These are phyloP conservation scores for Cheilosia scutellata DNA, from an alignment of 2,888 invertebrate genomes.

Conservation along the genomic window DNA sequence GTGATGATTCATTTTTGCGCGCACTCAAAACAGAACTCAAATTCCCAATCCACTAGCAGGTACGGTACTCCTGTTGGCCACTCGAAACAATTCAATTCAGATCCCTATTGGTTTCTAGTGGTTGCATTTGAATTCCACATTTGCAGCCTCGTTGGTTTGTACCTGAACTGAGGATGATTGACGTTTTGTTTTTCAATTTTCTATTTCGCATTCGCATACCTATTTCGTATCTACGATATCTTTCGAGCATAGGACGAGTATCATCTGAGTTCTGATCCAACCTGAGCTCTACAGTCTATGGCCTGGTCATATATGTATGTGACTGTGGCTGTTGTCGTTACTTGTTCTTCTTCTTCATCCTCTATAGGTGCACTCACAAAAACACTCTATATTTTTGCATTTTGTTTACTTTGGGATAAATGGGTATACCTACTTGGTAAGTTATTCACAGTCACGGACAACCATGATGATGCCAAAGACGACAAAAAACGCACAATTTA, in stretches of 20 bases:
- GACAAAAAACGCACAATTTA: slow-evolving; percentile 58
- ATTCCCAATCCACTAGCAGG: slow-evolving; percentile 20
- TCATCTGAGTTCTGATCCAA: slow-evolving; percentile 17
- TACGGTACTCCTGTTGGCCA: slow-evolving; percentile 50
- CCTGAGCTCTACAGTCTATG: slow-evolving; percentile 38
- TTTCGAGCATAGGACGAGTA: slow-evolving; percentile 28
- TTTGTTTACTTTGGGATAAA: slow-evolving; percentile 73
- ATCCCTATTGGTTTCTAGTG: slow-evolving; percentile 66
- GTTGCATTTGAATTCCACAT: slow-evolving; percentile 72
- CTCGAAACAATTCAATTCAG: slow-evolving; percentile 73
- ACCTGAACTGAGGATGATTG: slow-evolving; percentile 60
- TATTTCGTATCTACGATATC: slow-evolving; percentile 34
- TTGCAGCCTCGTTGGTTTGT: slow-evolving; percentile 48
- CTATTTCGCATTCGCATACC: slow-evolving; percentile 2
- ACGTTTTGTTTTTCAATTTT: slow-evolving; percentile 57
- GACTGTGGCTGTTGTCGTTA: slow-evolving; percentile 48
- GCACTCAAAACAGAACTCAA: background rate
- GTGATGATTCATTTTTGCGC: slow-evolving; percentile 67
- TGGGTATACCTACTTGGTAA: slow-evolving; percentile 67
- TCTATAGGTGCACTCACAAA: slow-evolving; percentile 62
- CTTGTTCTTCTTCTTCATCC: slow-evolving; percentile 31
- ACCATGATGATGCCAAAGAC: slow-evolving; percentile 60
- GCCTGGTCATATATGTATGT: slow-evolving; percentile 7
- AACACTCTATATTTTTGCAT: slow-evolving; percentile 75
- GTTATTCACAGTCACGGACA: slow-evolving; percentile 75